Base-by-base conservation (phyloP, 2,888 invertebrate genomes). In the Hedya salicella region DNA sequence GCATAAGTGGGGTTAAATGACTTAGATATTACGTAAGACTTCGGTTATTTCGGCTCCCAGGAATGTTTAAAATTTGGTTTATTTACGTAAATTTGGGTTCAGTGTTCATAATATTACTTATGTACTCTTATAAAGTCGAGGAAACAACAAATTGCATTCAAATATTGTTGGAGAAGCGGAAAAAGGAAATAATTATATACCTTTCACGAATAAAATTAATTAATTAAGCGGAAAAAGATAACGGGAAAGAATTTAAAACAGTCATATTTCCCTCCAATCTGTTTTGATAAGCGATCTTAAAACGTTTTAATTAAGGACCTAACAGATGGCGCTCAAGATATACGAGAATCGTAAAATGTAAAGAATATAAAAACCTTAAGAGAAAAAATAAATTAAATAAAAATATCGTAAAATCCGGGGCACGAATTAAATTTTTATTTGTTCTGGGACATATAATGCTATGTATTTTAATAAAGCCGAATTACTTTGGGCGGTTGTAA, bases 391-490 rank as follows among this genome's bases (percentile, higher is more conserved):
- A 75, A 72, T 79, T 80, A 81, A 80, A 80, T 80, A 76, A 77
- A 75, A 79, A 74, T 73, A 76, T 78, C 85, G 81, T 87, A 87
- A 88, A 74, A 78, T 76, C 77, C 73, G 76, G 80, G 74, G 73
- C 72, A 78, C 70, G 76, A 85, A 85, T 84, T 83, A 82, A 81
- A 80, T 78, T 86, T 85, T 87, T 87, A 86, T 83, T 82, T 77
- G 69, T 69, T 75, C 77, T 74, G 75, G 69, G 75, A 80, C 83
- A 83, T 87, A 85, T 85, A 83, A 85, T 79, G 78, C 79, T 77
- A 81, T 79, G 82, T 85, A 85, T 89, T 89, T 88, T 89, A 88
- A 90, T 89, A 89, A 89, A 89, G 85, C 78, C 78, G 79, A 85
- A 88, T 88, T 83, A 82, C 86, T 79, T 76, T 82, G 85, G 85